These are phyloP conservation scores for Poecilobothrus nobilitatus DNA, from an alignment of 2,888 invertebrate genomes.

Conservation along the genomic window DNA sequence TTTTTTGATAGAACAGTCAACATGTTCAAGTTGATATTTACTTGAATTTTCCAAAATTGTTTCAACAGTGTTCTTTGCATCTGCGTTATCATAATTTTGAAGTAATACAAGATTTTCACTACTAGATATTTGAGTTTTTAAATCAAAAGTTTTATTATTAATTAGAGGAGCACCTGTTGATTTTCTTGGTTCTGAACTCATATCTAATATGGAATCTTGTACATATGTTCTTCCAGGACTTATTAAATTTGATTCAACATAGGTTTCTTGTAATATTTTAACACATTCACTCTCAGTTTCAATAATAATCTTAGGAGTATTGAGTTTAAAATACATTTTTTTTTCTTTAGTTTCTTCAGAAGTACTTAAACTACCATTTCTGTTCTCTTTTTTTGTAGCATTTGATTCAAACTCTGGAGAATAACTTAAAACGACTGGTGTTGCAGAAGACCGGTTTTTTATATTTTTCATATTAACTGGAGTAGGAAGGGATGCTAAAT, in stretches of 20 bases:
- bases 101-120: not conserved
- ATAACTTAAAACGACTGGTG: not conserved
- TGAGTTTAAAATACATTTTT: not conserved
- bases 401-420: constrained; percentile 8
- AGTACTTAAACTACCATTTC: no score
- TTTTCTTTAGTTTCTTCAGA: no score
- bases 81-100: not conserved
- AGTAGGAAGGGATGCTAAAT: constrained; percentile 36
- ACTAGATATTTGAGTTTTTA: constrained; percentile 26
- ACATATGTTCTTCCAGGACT: constrained; percentile 32
- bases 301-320: not conserved
- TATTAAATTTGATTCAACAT: constrained; percentile 18
- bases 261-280: not conserved
- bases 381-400: not conserved
- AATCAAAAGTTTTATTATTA: constrained; percentile 37
- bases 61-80: not conserved
- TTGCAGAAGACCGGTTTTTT: not conserved
- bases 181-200: constrained; percentile 15
- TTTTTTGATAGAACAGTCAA: constrained; percentile 11
- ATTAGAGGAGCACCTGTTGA: constrained; percentile 17
- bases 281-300: constrained; percentile 8
- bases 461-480: constrained; percentile 26
- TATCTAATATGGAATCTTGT: constrained; percentile 24
- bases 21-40: constrained; percentile 11
- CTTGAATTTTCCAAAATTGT: not conserved